These are phyloP conservation scores for Parazoanthus swiftii DNA, from an alignment of 92 coral and sea anemone species.

Conservation along the genomic window DNA sequence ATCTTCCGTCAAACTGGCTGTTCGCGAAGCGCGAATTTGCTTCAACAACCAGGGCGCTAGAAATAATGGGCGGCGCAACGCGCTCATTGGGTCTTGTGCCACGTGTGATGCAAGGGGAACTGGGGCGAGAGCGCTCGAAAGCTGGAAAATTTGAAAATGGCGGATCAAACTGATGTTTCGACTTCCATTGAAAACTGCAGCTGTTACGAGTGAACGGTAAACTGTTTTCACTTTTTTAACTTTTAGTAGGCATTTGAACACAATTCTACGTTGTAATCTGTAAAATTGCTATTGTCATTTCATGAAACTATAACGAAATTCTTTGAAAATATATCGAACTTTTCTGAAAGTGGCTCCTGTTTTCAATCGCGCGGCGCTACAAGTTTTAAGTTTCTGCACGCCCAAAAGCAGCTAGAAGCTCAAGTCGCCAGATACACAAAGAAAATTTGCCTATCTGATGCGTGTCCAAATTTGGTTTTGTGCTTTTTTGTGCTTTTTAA, in stretches of 20 bases:
- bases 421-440: not conserved
- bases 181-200: conserved; percentile 15
- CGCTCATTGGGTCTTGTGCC: conserved; percentile 29
- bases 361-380: conserved; percentile 21
- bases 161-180: conserved; percentile 18
- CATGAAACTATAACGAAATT: conserved; percentile 17
- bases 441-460: conserved; percentile 8
- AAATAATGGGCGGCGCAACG: conserved; percentile 23
- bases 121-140: conserved; percentile 19
- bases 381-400: conserved; percentile 6
- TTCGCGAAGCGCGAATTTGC: too few relatives aligned
- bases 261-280: conserved; percentile 12
- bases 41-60: not conserved
- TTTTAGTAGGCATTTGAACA: conserved; percentile 23
- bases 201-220: conserved; percentile 7
- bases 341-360: conserved; percentile 3
- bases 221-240: conserved; percentile 12
- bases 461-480: conserved; percentile 26
- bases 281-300: not conserved
- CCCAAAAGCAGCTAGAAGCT: conserved; percentile 39
- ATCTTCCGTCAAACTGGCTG: too few relatives aligned
- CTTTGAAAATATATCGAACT: conserved; percentile 22
- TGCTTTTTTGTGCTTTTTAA: conserved; percentile 31
- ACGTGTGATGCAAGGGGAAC: conserved; percentile 13
- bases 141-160: conserved; percentile 13